Base-by-base conservation (phyloP, 1,140 invertebrate genomes). In the Spodoptera litura region DNA sequence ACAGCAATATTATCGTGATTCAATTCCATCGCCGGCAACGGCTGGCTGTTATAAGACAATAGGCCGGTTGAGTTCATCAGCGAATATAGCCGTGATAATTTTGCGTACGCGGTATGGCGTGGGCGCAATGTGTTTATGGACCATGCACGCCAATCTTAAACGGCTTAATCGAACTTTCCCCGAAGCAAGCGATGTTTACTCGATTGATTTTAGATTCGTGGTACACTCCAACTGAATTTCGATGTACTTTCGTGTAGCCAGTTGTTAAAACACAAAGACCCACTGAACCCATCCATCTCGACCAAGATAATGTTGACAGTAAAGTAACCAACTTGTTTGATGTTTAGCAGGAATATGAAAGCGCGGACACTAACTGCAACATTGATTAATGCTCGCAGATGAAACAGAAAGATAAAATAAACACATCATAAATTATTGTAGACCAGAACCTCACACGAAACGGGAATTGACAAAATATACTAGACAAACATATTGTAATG, bases 121-220 rank as follows among this genome's bases (percentile, higher is more conserved):
- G 70, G 75, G 75, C 74, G 62, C 20, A 49, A 52, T 78, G 35
- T 76, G 51, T 81, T 78, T 81, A 78, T 76, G 62, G 77, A 72
- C 77, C 64, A 59, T 76, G 64, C 66, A 53, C 77, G 72, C 78
- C 80, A 76, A 73, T 82, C 51, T 70, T 4, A 49, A 80, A 75
- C 64, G 25, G 75, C 75, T 75, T 56, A 75, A 78, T 79, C 78
- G 74, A 79, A 62, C 61, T 74, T 81, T 74, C 58, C 58, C 77
- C 61, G 74, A 81, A 72, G 56, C 52, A 49, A 77, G 3, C 53
- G 2, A 35, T 81, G 79, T 83, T 83, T 83, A 83, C 72, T 25
- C 38, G 52, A 72, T 64, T 55, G 56, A 25, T 76, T 62, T 76
- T 66, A 64, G 73, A 52, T 35, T 31, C 49, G 13, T 31, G 13